phyloP scores from a whole-genome alignment of 2,888 invertebrate species.

The Ectobius pallidus region DNA sequence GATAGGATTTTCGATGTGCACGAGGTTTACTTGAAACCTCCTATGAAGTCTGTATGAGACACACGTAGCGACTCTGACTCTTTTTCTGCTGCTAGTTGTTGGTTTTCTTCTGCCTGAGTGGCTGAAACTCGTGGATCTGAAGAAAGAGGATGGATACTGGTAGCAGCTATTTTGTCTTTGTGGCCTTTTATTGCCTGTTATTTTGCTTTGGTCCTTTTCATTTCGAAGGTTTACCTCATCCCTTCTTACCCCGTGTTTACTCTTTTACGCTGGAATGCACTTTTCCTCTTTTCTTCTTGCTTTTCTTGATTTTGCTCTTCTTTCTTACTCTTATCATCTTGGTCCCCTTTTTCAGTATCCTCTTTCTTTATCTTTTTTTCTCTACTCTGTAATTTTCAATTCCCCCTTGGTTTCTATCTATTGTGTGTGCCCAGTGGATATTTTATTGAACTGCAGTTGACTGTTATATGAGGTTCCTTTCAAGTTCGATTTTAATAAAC shows the following conservation, averaged over 20 bases:
- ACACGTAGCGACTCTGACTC: conserved; percentile 14
- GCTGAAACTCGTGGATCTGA: neutral
- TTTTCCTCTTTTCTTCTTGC: neutral
- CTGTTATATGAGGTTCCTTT: too few species aligned
- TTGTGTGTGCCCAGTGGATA: too few species aligned
- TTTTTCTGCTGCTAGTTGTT: conserved; percentile 1
- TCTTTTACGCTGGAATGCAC: conserved; percentile 35
- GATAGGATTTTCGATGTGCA: neutral
- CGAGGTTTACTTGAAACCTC: neutral
- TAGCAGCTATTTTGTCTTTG: conserved; percentile 35
- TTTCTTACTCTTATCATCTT: neutral
- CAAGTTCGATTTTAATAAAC: too few species aligned
- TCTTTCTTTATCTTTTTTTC: neutral
- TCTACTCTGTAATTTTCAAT: neutral
- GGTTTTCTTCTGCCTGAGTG: conserved; percentile 16
- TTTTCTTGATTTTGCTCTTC: conserved; percentile 16
- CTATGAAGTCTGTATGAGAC: conserved; percentile 8
- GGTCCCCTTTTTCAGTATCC: neutral
- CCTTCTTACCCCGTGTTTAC: conserved; percentile 29
- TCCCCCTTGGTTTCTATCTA: neutral
- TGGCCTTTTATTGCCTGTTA: conserved; percentile 39
- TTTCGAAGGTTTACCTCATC: conserved; percentile 26
- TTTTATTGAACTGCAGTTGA: too few species aligned
- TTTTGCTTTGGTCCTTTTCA: conserved; percentile 34
- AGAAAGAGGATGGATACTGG: neutral